Conservation (phyloP, 2,113 vertebrate genomes). For the sheep (Ovis aries) region ARS-UI_Ramb_v3.0 NC_056054.1:69885001-69885500, state of each 20-base stretch:
- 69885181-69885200: not conserved
- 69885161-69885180: constrained; percentile 25
- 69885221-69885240: not conserved
- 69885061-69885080: not conserved
- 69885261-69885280: not conserved
- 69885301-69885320: not conserved
- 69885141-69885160: not conserved
- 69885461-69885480: not conserved
- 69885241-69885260: not conserved
- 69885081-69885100: not conserved
- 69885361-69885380: not conserved
- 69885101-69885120: not conserved
- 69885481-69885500: constrained; percentile 12
- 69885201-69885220: not conserved
- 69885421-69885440: not conserved
- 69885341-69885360: not conserved
- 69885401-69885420: not conserved
- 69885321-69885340: not conserved
- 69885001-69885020: not conserved
- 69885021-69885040: not conserved
- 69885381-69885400: not conserved
- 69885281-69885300: not conserved
- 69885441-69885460: not conserved
- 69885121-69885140: constrained; percentile 1
- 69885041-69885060: not conserved